phyloP scores from a whole-genome alignment of 2,888 invertebrate genomes.

The Hydrotaea diabolus region DNA sequence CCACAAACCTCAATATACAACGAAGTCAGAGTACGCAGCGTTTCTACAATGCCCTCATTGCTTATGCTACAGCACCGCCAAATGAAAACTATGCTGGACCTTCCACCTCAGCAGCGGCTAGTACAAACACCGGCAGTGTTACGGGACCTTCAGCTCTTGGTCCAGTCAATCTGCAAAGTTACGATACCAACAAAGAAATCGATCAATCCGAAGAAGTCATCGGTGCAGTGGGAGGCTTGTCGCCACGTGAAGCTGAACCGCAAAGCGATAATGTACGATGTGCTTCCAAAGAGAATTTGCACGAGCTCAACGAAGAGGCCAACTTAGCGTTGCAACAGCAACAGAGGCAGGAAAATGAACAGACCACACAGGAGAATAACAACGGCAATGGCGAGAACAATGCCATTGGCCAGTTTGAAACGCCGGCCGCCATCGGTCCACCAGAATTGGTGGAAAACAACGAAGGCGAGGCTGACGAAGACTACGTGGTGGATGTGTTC shows the following conservation, averaged over 20 bases:
- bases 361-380: conserved; percentile 66
- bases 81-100: conserved; percentile 48
- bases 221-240: conserved; percentile 66
- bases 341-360: conserved; percentile 61
- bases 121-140: not conserved
- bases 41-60: conserved; percentile 76
- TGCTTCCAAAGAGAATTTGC: conserved; percentile 72
- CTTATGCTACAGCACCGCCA: conserved; percentile 62
- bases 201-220: conserved; percentile 70
- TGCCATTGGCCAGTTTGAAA: conserved; percentile 36
- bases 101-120: conserved; percentile 50
- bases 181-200: conserved; percentile 76
- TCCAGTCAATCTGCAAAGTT: conserved; percentile 67
- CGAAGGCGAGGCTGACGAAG: conserved; percentile 64
- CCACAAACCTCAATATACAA: conserved; percentile 81
- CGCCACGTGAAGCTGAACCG: conserved; percentile 50
- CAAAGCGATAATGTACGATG: conserved; percentile 21
- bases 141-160: not conserved
- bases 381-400: conserved; percentile 70
- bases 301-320: conserved; percentile 71
- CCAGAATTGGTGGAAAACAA: conserved; percentile 50
- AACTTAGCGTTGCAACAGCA: conserved; percentile 72
- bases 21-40: conserved; percentile 81
- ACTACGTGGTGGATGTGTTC: conserved; percentile 71
- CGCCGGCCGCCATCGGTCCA: not conserved